A percentile compares a stretch with the other conserved stretches of the same genome.
These are phyloP conservation scores for Crotalus horridus DNA, from an alignment of 2,113 vertebrate genomes.

Conservation along the genomic window DNA sequence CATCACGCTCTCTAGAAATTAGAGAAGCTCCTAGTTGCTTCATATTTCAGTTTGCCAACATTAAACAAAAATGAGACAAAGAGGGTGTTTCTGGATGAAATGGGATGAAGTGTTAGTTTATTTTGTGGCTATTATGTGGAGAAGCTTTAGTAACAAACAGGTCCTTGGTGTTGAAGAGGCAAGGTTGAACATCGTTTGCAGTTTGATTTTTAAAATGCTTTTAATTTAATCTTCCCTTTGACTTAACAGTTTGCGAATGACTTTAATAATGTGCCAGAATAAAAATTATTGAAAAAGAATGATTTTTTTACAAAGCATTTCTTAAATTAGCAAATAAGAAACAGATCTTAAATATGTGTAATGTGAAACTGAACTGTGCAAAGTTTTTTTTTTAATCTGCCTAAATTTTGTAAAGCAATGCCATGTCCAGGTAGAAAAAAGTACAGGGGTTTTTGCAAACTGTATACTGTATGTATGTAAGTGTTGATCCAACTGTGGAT, in stretches of 20 bases:
- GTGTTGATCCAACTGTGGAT: neutral
- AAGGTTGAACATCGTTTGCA: neutral
- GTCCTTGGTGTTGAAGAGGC: no score
- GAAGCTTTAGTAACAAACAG: neutral
- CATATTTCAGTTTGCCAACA: neutral
- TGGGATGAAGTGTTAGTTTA: neutral
- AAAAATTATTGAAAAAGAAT: neutral
- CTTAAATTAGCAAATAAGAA: neutral
- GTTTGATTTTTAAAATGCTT: conserved; percentile 3
- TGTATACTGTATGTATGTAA: neutral
- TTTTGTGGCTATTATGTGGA: neutral
- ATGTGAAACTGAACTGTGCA: neutral
- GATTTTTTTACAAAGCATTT: neutral
- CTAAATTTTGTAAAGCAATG: neutral
- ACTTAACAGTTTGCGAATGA: neutral
- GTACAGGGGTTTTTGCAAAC: neutral
- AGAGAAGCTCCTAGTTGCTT: neutral
- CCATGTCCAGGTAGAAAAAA: neutral
- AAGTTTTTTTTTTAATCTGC: neutral
- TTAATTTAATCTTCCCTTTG: neutral
- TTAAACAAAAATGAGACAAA: neutral
- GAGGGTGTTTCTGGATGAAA: neutral
- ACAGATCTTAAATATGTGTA: neutral
- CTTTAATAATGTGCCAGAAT: neutral
- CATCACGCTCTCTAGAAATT: neutral